Evolutionary conservation across 2,113 vertebrate genomes (phyloP).

Genomic region (Crotophaga sulcirostris): DNA sequence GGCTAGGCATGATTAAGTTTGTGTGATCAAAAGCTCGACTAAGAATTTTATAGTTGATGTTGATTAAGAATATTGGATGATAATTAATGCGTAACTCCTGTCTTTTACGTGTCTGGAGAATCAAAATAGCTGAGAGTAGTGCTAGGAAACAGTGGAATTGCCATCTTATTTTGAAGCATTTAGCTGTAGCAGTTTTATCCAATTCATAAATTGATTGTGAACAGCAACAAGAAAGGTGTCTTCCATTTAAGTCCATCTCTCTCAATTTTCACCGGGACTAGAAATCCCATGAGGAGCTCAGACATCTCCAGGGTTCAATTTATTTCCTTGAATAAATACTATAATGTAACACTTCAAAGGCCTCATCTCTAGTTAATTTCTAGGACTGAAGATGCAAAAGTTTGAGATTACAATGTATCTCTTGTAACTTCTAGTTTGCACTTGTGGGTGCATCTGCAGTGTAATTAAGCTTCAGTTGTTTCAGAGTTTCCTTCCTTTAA

Average conservation of each 20-base stretch:
- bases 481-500: background rate
- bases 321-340: background rate
- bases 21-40: conserved; percentile 53
- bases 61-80: conserved; percentile 53
- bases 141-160: background rate
- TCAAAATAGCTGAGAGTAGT: background rate
- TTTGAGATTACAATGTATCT: background rate
- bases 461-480: background rate
- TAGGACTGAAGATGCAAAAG: background rate
- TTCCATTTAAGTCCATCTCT: background rate
- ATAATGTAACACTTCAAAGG: background rate
- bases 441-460: background rate
- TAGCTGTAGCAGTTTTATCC: background rate
- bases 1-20: conserved; percentile 57
- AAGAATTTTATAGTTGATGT: conserved; percentile 39
- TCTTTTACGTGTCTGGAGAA: conserved; percentile 43
- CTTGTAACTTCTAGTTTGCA: background rate
- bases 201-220: background rate
- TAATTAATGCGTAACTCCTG: conserved; percentile 49
- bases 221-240: background rate
- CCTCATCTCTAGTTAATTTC: background rate
- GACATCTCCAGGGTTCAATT: background rate
- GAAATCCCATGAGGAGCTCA: background rate
- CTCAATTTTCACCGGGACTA: background rate
- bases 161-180: background rate